Base-by-base conservation (phyloP, 2,797 vertebrate species). In the Lutjanus argentimaculatus region DNA sequence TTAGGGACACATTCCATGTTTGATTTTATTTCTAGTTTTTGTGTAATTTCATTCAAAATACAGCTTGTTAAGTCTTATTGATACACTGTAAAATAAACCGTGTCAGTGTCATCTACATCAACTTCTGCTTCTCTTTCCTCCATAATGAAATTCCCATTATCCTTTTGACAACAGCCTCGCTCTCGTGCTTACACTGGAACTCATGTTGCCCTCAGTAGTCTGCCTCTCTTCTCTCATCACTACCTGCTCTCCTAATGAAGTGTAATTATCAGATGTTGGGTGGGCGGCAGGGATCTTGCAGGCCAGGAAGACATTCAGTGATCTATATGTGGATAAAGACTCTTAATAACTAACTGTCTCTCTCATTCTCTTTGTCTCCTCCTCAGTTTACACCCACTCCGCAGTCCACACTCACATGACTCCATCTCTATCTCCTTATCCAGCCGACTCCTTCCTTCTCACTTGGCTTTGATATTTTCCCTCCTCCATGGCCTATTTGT, bases 191-290 rank as follows among this genome's bases (percentile, higher is more conserved):
- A 63, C 58, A 6, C 77, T 59, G 6, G 8, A 78, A 85, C 70
- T 76, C 43, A 11, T 49, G 65, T 62, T 15, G 13, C 62, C 72
- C 64, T 81, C 46, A 13, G 57, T 17, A 42, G 53, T 62, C 14
- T 1, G 22, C 58, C 30, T 68, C 82, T 79, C 83, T 72, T 84
- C 75, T 77, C 86, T 84, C 91, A 85, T 90, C 83, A 73, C 86
- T 92, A 90, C 89, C 91, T 91, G 89, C 83, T 87, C 82, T 72
- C 81, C 52, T 91, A 93, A 93, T 92, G 87, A 93, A 91, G 91
- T 89, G 84, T 90, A 93, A 93, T 93, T 89, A 93, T 93, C 91
- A 92, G 90, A 90, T 92, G 85, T 85, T 86, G 52, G 87, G 90
- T 90, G 90, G 91, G 92, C 69, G 85, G 85, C 67, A 13, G 84